phyloP scores from a whole-genome alignment of 2,888 invertebrate genomes.

The Sinodicranocentrus sp. region DNA sequence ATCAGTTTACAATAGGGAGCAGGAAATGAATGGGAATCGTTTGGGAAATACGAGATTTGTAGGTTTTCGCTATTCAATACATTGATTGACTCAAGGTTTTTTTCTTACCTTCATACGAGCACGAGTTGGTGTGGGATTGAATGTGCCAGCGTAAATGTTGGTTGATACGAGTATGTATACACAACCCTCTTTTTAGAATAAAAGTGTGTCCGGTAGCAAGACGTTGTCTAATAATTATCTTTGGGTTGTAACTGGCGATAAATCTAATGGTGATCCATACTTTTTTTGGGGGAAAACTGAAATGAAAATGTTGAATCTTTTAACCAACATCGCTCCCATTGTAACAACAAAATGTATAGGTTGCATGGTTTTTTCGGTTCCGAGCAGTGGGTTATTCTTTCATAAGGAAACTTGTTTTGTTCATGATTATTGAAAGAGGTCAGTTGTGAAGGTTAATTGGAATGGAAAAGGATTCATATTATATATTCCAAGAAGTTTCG shows the following conservation, averaged over 20 bases:
- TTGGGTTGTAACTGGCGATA: not conserved
- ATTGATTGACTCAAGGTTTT: not conserved
- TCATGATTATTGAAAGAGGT: not conserved
- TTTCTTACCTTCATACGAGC: not conserved
- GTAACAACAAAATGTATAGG: too few species aligned
- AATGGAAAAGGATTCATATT: not conserved
- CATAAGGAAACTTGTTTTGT: not conserved
- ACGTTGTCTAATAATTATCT: too few species aligned
- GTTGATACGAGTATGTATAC: too few species aligned
- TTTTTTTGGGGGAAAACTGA: too few species aligned
- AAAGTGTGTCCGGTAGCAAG: too few species aligned
- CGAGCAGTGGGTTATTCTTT: too few species aligned
- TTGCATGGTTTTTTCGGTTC: too few species aligned
- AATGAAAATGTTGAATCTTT: too few species aligned
- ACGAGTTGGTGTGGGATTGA: not conserved
- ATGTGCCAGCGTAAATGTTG: not conserved
- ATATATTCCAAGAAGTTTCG: not conserved
- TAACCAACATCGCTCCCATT: not conserved
- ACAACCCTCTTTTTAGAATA: too few species aligned
- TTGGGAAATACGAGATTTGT: slow-evolving; percentile 29
- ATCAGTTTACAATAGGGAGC: slow-evolving; percentile 16
- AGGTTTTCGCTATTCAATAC: not conserved
- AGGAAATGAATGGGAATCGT: slow-evolving; percentile 9
- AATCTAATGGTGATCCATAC: not conserved
- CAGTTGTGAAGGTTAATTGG: not conserved